Evolutionary conservation across 2,113 vertebrate genomes (phyloP).

Genomic region (Lepidothrix coronata): DNA sequence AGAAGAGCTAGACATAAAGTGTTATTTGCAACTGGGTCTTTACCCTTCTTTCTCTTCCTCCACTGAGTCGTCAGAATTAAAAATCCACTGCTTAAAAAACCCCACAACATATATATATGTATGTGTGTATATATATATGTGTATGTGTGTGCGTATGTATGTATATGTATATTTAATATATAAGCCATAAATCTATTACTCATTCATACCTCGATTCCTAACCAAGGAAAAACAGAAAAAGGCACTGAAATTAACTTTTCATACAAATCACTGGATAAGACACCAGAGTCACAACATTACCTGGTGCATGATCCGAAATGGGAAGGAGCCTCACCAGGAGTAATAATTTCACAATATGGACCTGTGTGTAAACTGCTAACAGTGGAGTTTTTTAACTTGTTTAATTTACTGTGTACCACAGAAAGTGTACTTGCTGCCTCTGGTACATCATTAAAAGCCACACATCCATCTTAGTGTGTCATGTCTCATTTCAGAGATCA

Average conservation of each 20-base stretch:
- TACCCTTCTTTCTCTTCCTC: neutral
- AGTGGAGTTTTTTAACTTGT: neutral
- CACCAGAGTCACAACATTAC: neutral
- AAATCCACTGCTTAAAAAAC: neutral
- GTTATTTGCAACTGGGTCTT: neutral
- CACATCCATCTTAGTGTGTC: neutral
- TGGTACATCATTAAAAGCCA: neutral
- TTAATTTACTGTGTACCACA: neutral
- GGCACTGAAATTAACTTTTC: constrained; percentile 3
- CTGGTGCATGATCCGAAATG: neutral
- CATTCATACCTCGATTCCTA: neutral
- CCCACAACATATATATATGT: neutral
- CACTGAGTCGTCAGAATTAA: neutral
- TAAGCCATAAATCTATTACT: neutral
- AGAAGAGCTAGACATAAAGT: neutral
- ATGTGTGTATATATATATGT: neutral
- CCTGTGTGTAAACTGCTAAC: neutral
- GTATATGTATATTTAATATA: neutral
- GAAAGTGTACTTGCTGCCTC: neutral
- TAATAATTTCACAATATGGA: neutral
- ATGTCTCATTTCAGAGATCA: neutral
- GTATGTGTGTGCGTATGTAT: no score
- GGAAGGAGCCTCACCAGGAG: neutral
- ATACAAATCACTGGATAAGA: neutral
- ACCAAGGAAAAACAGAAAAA: neutral